These are phyloP conservation scores for Cyphomyrus discorhynchus DNA, from an alignment of 2,113 vertebrate species.

Conservation along the genomic window DNA sequence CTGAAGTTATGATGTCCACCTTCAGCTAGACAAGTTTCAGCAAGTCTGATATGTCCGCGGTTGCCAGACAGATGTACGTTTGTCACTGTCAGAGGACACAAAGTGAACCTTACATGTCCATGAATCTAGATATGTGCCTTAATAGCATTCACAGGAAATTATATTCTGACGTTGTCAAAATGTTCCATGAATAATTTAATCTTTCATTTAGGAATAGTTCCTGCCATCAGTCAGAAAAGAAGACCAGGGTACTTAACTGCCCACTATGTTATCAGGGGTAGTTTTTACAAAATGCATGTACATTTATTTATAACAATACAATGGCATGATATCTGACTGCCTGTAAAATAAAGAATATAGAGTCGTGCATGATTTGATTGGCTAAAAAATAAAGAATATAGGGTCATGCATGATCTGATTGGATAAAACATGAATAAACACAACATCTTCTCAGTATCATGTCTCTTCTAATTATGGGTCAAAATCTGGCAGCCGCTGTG, in stretches of 20 bases:
- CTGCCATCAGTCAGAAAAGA: constrained; percentile 37
- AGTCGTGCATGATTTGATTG: not conserved
- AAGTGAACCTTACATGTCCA: constrained; percentile 26
- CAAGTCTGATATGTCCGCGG: not conserved
- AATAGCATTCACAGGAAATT: constrained; percentile 51
- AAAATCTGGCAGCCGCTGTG: not conserved
- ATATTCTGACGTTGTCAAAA: constrained; percentile 28
- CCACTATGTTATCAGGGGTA: constrained; percentile 13
- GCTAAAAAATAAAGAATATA: not conserved
- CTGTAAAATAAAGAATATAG: not conserved
- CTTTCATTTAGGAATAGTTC: constrained; percentile 43
- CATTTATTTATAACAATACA: not conserved
- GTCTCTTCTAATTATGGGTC: not conserved
- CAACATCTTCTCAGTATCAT: not conserved
- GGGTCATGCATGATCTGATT: not conserved
- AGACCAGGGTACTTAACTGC: constrained; percentile 20
- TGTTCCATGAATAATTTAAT: constrained; percentile 50
- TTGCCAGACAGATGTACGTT: constrained; percentile 7
- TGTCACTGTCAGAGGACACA: constrained; percentile 5
- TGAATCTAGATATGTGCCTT: constrained; percentile 34
- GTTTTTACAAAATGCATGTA: not conserved
- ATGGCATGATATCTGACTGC: not conserved
- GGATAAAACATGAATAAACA: not conserved
- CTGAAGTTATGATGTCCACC: not conserved
- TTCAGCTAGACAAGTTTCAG: constrained; percentile 1